Conservation (phyloP, 2,888 invertebrate genomes). For the Girardia tigrina region DNA sequence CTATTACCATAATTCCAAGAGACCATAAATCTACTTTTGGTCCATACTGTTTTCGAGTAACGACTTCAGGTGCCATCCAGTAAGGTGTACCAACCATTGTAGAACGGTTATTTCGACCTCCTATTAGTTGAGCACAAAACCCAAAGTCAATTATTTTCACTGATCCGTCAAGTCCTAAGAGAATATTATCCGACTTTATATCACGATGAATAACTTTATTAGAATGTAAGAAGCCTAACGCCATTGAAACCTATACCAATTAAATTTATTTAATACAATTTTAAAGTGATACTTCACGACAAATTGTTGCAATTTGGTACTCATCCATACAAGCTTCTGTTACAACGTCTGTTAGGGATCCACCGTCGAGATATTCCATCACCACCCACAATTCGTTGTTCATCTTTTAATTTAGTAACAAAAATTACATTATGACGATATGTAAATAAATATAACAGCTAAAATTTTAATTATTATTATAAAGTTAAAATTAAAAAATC, state of each 20-base stretch:
- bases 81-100: constrained; percentile 93
- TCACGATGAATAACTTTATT: constrained; percentile 45
- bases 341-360: constrained; percentile 85
- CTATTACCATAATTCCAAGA: constrained; percentile 82
- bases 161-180: constrained; percentile 66
- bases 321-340: constrained; percentile 93
- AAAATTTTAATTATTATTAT: too few relatives aligned
- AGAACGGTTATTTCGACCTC: constrained; percentile 69
- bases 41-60: constrained; percentile 68
- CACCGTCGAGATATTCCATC: constrained; percentile 74
- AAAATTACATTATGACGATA: background rate
- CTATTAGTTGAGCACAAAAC: constrained; percentile 87
- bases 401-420: background rate
- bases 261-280: background rate
- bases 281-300: constrained; percentile 63
- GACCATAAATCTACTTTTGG: constrained; percentile 56
- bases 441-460: too few relatives aligned
- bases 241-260: constrained; percentile 59
- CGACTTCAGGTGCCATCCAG: constrained; percentile 83
- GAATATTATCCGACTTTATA: constrained; percentile 56
- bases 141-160: constrained; percentile 68
- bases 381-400: constrained; percentile 82
- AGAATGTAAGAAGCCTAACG: constrained; percentile 88
- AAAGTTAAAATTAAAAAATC: too few relatives aligned
- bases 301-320: constrained; percentile 84